These are phyloP conservation scores for Chrysochloris asiatica DNA, from an alignment of 2,113 vertebrate genomes.

Conservation along the genomic window DNA sequence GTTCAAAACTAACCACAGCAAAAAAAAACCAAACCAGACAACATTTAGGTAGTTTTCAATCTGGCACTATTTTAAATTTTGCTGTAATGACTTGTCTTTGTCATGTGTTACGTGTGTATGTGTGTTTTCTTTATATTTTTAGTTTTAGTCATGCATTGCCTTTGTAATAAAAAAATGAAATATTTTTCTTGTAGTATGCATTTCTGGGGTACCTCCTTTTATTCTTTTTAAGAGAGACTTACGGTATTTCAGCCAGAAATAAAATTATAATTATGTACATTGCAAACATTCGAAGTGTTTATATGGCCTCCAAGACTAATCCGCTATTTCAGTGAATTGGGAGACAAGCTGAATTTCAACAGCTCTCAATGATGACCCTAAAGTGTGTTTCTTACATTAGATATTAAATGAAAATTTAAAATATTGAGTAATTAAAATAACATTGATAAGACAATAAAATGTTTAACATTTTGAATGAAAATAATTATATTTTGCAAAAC, in stretches of 20 bases:
- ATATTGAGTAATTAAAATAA: too few species aligned
- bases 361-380: slow-evolving; percentile 26
- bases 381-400: too few species aligned
- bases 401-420: too few species aligned
- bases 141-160: not conserved
- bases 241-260: not conserved
- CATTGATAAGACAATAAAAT: too few species aligned
- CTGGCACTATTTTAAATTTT: not conserved
- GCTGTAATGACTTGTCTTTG: not conserved
- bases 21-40: not conserved
- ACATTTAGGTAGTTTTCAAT: not conserved
- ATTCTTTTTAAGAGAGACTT: not conserved
- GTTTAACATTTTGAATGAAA: too few species aligned
- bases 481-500: slow-evolving; percentile 1
- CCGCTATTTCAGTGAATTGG: not conserved
- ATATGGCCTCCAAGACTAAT: not conserved
- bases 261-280: not conserved
- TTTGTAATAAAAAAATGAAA: not conserved
- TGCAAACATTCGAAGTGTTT: not conserved
- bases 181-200: too few species aligned
- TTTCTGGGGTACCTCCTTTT: not conserved
- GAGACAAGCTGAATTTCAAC: not conserved
- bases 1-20: not conserved
- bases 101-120: not conserved
- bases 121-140: too few species aligned